Evolutionary conservation across 2,797 vertebrate genomes (phyloP).

Genomic region (Sparidentex hasta): DNA sequence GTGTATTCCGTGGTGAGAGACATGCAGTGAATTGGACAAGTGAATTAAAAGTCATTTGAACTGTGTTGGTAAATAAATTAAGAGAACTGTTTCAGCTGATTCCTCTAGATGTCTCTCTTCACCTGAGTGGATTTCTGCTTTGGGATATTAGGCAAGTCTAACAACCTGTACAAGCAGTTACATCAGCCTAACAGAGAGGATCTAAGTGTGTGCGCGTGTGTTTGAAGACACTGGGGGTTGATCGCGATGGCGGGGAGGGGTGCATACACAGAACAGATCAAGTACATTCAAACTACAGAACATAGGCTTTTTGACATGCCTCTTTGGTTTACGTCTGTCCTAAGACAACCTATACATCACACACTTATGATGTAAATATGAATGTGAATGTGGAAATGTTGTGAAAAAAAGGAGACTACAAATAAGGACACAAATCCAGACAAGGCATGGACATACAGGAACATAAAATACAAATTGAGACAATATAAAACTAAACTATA

Average conservation of each 20-base stretch:
- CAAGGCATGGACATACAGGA: no score
- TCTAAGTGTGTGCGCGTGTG: constrained; percentile 5
- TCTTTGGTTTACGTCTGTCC: not conserved
- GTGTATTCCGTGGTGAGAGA: not conserved
- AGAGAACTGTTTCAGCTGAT: constrained; percentile 20
- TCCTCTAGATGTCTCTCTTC: constrained; percentile 77
- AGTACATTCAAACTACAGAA: not conserved
- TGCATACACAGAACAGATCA: not conserved
- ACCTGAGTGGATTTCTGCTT: constrained; percentile 30
- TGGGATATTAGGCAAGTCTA: constrained; percentile 7
- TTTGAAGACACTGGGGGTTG: constrained; percentile 3
- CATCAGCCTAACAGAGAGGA: constrained; percentile 36
- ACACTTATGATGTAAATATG: not conserved
- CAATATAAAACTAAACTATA: not conserved
- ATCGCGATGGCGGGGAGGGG: not conserved
- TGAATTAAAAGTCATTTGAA: not conserved
- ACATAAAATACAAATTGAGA: not conserved
- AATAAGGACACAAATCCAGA: not conserved
- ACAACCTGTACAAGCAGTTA: constrained; percentile 29
- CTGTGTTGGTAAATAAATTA: not conserved
- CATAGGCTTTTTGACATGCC: not conserved
- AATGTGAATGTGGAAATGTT: not conserved
- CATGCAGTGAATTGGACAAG: not conserved
- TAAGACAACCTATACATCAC: not conserved
- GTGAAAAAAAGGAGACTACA: not conserved